phyloP scores from a whole-genome alignment of 1,140 invertebrate species.

The Atta colombica region DNA sequence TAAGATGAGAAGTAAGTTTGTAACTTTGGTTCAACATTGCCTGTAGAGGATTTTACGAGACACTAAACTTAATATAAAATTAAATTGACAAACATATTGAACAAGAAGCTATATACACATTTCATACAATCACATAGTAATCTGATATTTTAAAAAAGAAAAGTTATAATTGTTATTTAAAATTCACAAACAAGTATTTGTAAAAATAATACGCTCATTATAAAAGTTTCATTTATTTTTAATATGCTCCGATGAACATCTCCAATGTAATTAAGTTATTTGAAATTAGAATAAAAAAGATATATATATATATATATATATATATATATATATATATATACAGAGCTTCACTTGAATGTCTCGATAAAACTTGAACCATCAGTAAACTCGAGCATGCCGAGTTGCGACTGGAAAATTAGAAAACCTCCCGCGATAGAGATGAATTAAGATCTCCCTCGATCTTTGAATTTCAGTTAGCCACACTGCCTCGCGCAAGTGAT shows the following conservation, averaged over 20 bases:
- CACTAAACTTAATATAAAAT: slow-evolving; percentile 48
- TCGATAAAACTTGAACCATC: slow-evolving; percentile 2
- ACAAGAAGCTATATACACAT: neutral
- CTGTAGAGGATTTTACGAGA: slow-evolving; percentile 32
- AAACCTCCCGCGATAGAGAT: neutral
- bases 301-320: too few relatives aligned
- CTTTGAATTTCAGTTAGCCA: slow-evolving; percentile 58
- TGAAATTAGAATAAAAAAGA: neutral
- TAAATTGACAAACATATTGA: slow-evolving; percentile 43
- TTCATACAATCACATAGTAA: neutral
- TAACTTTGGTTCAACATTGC: slow-evolving; percentile 46
- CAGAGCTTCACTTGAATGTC: neutral
- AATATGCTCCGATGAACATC: neutral
- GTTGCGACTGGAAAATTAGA: slow-evolving; percentile 61
- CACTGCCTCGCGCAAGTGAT: slow-evolving; percentile 36
- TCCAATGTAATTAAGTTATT: neutral
- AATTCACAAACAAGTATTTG: neutral
- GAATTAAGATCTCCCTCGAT: slow-evolving; percentile 15
- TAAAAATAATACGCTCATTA: neutral
- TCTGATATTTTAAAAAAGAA: neutral
- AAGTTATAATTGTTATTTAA: neutral
- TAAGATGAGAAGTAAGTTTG: slow-evolving; percentile 58
- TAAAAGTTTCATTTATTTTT: neutral
- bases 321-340: too few relatives aligned
- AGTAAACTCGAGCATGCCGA: slow-evolving; percentile 6